Percentiles rank a stretch among this genome's conserved stretches.
These are phyloP conservation scores for Corythaeola cristata DNA, from an alignment of 2,113 vertebrate species.

Conservation along the genomic window DNA sequence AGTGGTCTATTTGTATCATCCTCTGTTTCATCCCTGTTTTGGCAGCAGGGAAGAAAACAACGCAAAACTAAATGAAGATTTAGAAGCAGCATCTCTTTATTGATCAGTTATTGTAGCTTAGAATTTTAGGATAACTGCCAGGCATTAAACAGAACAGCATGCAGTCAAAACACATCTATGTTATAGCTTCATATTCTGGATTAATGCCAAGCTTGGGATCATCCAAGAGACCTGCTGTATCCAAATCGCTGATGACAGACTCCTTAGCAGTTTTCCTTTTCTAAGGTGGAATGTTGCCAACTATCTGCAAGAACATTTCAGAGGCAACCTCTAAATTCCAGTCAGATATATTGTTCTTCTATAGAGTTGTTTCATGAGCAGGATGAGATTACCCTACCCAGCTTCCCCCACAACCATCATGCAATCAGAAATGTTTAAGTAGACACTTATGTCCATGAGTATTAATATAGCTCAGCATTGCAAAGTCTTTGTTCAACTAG, in stretches of 20 bases:
- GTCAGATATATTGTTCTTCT: not conserved
- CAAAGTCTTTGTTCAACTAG: not conserved
- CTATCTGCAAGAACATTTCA: constrained; percentile 21
- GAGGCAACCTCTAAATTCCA: not conserved
- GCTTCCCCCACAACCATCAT: not conserved
- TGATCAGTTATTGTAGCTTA: not conserved
- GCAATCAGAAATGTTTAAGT: not conserved
- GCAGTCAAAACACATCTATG: not conserved
- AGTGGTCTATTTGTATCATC: not conserved
- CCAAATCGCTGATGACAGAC: not conserved
- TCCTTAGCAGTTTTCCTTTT: not conserved
- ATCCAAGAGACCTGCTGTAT: constrained; percentile 9
- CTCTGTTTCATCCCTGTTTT: not conserved
- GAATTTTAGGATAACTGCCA: not conserved
- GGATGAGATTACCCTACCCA: not conserved
- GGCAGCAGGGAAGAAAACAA: not conserved
- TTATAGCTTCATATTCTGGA: not conserved
- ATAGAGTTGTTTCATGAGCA: not conserved
- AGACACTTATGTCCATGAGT: fast-evolving
- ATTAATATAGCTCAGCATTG: not conserved
- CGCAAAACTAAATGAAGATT: not conserved
- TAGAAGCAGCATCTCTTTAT: not conserved
- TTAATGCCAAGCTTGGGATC: not conserved
- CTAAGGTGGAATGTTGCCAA: not conserved
- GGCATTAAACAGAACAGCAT: not conserved